Conservation (phyloP, 2,797 vertebrate species). For the Amphiprion clarkii region DNA sequence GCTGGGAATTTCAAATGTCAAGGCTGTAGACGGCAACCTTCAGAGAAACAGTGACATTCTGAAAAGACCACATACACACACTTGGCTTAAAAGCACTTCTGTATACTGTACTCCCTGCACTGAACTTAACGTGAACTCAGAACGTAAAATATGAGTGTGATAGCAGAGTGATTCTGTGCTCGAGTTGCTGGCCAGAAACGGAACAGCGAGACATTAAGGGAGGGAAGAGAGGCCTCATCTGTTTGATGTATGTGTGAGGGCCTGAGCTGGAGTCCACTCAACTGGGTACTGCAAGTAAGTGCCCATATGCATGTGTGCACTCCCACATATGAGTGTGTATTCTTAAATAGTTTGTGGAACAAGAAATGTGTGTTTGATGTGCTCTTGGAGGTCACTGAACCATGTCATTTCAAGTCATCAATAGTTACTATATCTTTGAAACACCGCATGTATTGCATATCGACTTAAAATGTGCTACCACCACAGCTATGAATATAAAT, state of each 20-base stretch:
- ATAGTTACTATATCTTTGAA: conserved; percentile 18
- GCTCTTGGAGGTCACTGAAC: conserved; percentile 25
- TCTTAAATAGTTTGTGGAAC: background rate
- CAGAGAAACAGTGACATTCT: conserved; percentile 12
- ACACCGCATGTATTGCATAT: background rate
- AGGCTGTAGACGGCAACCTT: conserved; percentile 17
- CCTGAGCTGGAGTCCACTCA: conserved; percentile 29
- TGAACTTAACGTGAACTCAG: conserved; percentile 70
- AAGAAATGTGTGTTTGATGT: conserved; percentile 9
- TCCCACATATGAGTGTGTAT: background rate
- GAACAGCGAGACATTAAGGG: conserved; percentile 49
- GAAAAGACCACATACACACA: background rate
- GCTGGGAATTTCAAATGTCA: conserved; percentile 36
- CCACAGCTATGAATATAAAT: conserved; percentile 7
- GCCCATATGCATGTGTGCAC: conserved; percentile 8
- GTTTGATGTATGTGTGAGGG: conserved; percentile 38
- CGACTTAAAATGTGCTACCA: conserved; percentile 8
- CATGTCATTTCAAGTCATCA: conserved; percentile 24
- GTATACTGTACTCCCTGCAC: conserved; percentile 30
- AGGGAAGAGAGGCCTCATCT: conserved; percentile 20
- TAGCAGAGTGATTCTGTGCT: conserved; percentile 45
- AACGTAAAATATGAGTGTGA: conserved; percentile 64
- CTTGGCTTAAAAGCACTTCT: conserved; percentile 30
- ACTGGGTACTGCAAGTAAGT: conserved; percentile 26
- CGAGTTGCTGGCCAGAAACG: conserved; percentile 51